Evolutionary conservation across 2,113 vertebrate species (phyloP), one percentile per base, ranked within the genome.

Genomic region (Silurus asotus): DNA sequence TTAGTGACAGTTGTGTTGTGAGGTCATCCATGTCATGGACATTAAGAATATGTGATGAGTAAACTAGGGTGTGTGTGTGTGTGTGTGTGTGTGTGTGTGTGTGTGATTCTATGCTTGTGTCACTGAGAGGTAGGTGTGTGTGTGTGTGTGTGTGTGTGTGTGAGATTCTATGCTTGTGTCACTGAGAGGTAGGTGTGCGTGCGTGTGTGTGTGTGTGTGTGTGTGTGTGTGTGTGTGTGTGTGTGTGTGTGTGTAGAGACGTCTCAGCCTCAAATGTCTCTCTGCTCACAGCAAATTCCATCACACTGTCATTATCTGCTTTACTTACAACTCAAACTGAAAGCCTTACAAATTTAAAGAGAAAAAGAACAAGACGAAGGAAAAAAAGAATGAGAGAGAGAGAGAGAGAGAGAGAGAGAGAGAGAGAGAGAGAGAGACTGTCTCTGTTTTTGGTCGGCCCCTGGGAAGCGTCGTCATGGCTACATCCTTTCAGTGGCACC

Each of bases 381-480:
- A 11, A 14, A 28, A 28, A 5, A 25, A 14, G 62, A 11, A 20
- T 7, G 65, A 7, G 9, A 58, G 6, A 19, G 9, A 25, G 10
- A 62, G 19, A 51, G 25, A 23, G 74, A 58, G 1, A 45, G 19
- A 17, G 37, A 19, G 23, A 67, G 65, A 14, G 37, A 20, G 2
- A 76, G 49, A 37, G 65, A 90, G 72, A 76, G 53, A 69, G 23
- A 67, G 69, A 51, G 49, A 58, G 45, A 59, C 64, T 20, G 56
- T 74, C 69, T 88, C 89, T 81, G 88, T 91, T 87, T 90, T 88
- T 91, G 92, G 91, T 92, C 92, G 91, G 86, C 93, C 92, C 86
- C 86, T 87, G 92, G 93, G 92, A 94, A 86, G 69, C 90, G 89
- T 94, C 87, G 78, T 92, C 93, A 95, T 94, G 93, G 91, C 91